These are phyloP conservation scores for Marronus borbonicus DNA, from an alignment of 2,888 invertebrate genomes.

Conservation along the genomic window DNA sequence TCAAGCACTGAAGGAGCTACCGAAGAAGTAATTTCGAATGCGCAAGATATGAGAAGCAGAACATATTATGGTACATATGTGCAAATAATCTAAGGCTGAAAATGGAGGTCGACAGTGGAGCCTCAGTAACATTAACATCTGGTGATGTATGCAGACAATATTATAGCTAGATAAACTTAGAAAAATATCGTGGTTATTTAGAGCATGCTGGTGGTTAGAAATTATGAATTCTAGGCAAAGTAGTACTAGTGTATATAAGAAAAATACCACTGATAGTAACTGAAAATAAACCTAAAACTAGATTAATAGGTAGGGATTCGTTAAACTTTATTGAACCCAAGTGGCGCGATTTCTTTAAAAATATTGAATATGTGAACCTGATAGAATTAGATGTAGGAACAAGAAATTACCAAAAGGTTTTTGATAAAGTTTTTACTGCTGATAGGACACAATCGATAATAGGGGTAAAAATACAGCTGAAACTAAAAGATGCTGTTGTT, in stretches of 20 bases:
- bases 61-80: no score
- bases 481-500: neutral
- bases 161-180: no score
- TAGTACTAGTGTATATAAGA: neutral
- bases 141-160: no score
- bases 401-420: neutral
- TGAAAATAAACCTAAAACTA: neutral
- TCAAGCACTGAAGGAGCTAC: no score
- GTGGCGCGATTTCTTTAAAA: conserved; percentile 3
- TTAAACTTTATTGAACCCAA: conserved; percentile 13
- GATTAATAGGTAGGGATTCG: conserved; percentile 21
- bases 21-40: no score
- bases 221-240: no score
- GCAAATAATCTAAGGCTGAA: no score
- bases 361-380: neutral
- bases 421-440: neutral
- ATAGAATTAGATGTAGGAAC: neutral
- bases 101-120: no score
- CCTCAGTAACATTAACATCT: no score
- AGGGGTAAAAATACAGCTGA: neutral
- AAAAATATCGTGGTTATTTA: no score
- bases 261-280: neutral
- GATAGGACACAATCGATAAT: neutral
- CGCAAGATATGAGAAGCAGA: no score
- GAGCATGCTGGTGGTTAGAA: no score